Conservation (phyloP, 2,113 vertebrate genomes). For the Furnarius figulus region DNA sequence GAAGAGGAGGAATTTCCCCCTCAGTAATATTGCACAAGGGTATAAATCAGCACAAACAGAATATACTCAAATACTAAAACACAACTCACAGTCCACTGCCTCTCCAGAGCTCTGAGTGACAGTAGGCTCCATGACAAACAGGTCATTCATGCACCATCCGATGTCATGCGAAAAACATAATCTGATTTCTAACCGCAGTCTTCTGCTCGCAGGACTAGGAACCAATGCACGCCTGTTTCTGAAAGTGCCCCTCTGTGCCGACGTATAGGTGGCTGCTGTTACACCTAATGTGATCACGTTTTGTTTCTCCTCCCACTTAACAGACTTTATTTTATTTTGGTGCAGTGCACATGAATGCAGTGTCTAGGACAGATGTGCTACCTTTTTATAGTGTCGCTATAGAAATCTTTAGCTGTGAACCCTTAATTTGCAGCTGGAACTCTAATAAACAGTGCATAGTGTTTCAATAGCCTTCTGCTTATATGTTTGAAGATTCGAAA, state of each 20-base stretch:
- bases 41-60: constrained; percentile 16
- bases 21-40: neutral
- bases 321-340: constrained; percentile 44
- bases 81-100: constrained; percentile 25
- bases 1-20: constrained; percentile 6
- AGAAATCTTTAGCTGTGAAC: constrained; percentile 67
- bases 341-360: constrained; percentile 7
- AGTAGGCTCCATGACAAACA: constrained; percentile 21
- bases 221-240: constrained; percentile 33
- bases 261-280: constrained; percentile 37
- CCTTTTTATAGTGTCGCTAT: constrained; percentile 38
- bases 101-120: constrained; percentile 7
- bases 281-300: constrained; percentile 22
- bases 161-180: constrained; percentile 19
- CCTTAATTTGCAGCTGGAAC: constrained; percentile 61
- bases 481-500: constrained; percentile 95
- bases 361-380: constrained; percentile 67
- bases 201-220: constrained; percentile 72
- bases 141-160: constrained; percentile 44
- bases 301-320: constrained; percentile 58
- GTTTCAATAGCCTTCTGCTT: constrained; percentile 88
- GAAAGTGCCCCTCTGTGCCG: constrained; percentile 28
- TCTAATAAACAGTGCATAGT: constrained; percentile 78
- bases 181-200: constrained; percentile 52
- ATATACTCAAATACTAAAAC: constrained; percentile 43